phyloP scores from a whole-genome alignment of 2,113 vertebrate species.

The Mirza zaza region DNA sequence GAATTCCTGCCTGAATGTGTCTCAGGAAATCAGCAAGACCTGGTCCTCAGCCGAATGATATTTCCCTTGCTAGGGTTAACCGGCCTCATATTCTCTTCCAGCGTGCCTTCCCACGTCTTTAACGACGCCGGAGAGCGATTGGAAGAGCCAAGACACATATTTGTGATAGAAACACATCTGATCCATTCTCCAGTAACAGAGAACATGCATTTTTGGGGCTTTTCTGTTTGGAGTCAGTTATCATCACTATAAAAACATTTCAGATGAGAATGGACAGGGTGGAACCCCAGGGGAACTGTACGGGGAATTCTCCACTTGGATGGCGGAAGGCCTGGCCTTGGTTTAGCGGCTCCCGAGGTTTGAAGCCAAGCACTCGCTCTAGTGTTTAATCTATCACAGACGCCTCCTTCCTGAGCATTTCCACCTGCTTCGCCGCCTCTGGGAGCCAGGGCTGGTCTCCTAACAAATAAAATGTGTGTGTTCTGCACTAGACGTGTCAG shows the following conservation, averaged over 20 bases:
- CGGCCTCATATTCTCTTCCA: not conserved
- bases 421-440: slow-evolving; percentile 58
- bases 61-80: slow-evolving; percentile 5
- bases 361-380: not conserved
- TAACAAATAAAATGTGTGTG: slow-evolving; percentile 59
- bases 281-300: slow-evolving; percentile 9
- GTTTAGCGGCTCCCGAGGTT: not conserved
- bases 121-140: not conserved
- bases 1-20: not conserved
- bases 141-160: not conserved
- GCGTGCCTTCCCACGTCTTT: not conserved
- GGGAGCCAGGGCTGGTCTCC: not conserved
- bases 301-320: slow-evolving; percentile 4
- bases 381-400: slow-evolving; percentile 35
- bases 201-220: slow-evolving; percentile 49
- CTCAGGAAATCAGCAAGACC: not conserved
- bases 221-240: slow-evolving; percentile 55
- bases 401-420: slow-evolving; percentile 40
- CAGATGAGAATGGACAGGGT: slow-evolving; percentile 39
- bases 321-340: slow-evolving; percentile 41
- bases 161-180: not conserved
- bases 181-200: slow-evolving; percentile 8
- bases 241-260: slow-evolving; percentile 68
- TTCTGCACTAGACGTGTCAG: slow-evolving; percentile 40
- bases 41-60: not conserved